Base-by-base conservation (phyloP, 92 coral and sea anemone species). In the Zoanthus gigantus region DNA sequence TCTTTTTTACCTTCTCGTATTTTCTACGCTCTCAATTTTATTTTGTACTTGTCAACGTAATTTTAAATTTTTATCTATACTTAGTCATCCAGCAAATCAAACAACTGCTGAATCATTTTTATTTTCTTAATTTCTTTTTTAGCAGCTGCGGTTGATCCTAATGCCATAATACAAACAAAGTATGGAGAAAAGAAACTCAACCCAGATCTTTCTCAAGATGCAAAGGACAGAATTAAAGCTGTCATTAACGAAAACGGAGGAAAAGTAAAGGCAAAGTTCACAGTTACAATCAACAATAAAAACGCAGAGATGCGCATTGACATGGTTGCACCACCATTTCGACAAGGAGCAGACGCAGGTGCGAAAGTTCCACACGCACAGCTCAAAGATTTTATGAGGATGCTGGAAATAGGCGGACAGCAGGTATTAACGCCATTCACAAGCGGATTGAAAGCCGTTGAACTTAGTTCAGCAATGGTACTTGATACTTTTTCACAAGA, bases 221-320 rank as follows among this genome's bases (percentile, higher is more conserved):
- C 83, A 29, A 57, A 30, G 9, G 7, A 57, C 6, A 42, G 83
- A 17, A 78, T 78, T 10, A 32, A 0, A 15, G 7, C 83, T 2
- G 83, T 68, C 8, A 78, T 57, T 9, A 30, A 78, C 6, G 50
- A 71, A 2, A 78, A 34, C 9, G 7, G 31, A 9, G 83, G 83
- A 31, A 56, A 34, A 18, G 17, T 78, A 9, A 78, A 78, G 31
- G 83, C 83, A 3, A 2, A 6, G 48, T 78, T 78, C 32, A 16
- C 2, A 56, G 30, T 78, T 2, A 7, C n/a, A 4, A 31, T 78
- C 31, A 69, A 69, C 12, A 50, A 78, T 18, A 57, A 57, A 2
- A 12, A 0, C 2, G 83, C 83, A 54, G 53, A 15, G 53, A 78
- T 78, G 83, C 83, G 83, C 69, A 78, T 78, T 56, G 83, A 78